These are phyloP conservation scores for Chrysogorgia sp. DNA, from an alignment of 92 coral and sea anemone genomes.

Conservation along the genomic window DNA sequence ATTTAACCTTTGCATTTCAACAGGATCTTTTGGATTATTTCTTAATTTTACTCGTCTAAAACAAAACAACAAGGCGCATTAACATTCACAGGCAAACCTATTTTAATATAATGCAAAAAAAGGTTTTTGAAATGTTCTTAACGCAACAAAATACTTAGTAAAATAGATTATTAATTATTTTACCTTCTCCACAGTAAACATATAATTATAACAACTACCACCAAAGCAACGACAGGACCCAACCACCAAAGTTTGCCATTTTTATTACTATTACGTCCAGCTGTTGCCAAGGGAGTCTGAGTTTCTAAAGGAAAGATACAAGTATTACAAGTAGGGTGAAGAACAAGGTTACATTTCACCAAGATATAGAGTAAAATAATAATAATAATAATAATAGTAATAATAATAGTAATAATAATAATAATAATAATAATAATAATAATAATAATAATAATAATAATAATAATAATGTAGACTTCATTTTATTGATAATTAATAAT, in stretches of 20 bases:
- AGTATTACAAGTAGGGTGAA: too few species aligned
- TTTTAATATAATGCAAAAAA: background rate
- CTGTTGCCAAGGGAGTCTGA: background rate
- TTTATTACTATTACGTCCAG: background rate
- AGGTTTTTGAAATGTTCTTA: background rate
- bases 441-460: too few species aligned
- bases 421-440: too few species aligned
- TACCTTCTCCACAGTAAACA: conserved; percentile 71
- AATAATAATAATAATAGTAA: too few species aligned
- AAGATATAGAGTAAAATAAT: too few species aligned
- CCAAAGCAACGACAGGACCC: conserved; percentile 55
- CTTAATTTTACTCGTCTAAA: conserved; percentile 17
- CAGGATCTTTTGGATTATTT: conserved; percentile 71
- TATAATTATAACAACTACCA: conserved; percentile 53
- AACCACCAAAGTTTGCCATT: background rate
- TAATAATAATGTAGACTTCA: too few species aligned
- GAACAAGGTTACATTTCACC: too few species aligned
- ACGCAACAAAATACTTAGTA: background rate
- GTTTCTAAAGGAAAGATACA: background rate
- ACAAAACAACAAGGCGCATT: background rate
- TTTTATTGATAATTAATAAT: too few species aligned
- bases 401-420: too few species aligned
- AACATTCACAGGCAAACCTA: background rate
- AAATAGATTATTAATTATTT: background rate
- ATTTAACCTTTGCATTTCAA: conserved; percentile 79